These are phyloP conservation scores for Nomada ferruginata DNA, from an alignment of 2,888 invertebrate species.

Conservation along the genomic window DNA sequence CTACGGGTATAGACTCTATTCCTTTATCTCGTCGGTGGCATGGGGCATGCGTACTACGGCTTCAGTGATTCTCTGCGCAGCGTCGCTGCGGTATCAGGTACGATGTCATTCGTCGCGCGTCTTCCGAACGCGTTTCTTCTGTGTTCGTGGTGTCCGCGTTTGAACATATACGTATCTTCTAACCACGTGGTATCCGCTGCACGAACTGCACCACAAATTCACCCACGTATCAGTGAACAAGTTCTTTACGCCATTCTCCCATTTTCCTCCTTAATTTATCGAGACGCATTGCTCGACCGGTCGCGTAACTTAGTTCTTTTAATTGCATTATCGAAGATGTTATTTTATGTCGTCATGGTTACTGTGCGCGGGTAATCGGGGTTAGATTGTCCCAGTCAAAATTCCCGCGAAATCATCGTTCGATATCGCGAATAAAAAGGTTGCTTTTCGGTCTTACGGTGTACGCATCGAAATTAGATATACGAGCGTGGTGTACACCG, in stretches of 20 bases:
- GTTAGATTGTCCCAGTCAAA: background rate
- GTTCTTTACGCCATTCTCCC: background rate
- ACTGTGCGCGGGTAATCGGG: constrained; percentile 41
- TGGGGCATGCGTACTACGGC: constrained; percentile 38
- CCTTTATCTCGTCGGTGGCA: background rate
- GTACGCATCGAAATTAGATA: constrained; percentile 8
- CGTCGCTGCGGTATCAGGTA: constrained; percentile 43
- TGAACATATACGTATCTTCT: background rate
- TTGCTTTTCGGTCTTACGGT: constrained; percentile 12
- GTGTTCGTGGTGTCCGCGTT: constrained; percentile 7
- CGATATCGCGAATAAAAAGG: background rate
- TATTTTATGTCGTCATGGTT: constrained; percentile 18
- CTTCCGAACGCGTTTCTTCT: constrained; percentile 74
- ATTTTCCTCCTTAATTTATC: background rate
- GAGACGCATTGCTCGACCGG: background rate
- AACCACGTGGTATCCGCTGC: constrained; percentile 49
- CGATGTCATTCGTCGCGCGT: constrained; percentile 80
- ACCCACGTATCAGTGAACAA: background rate
- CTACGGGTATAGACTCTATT: too few relatives aligned
- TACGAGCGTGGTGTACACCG: background rate
- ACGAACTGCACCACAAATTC: background rate
- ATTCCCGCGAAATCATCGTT: constrained; percentile 29
- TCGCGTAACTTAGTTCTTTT: background rate
- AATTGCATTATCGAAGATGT: background rate
- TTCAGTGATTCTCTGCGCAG: constrained; percentile 69